These are phyloP conservation scores for Saccostrea glomerata DNA, from an alignment of 1,140 invertebrate species.

Conservation along the genomic window DNA sequence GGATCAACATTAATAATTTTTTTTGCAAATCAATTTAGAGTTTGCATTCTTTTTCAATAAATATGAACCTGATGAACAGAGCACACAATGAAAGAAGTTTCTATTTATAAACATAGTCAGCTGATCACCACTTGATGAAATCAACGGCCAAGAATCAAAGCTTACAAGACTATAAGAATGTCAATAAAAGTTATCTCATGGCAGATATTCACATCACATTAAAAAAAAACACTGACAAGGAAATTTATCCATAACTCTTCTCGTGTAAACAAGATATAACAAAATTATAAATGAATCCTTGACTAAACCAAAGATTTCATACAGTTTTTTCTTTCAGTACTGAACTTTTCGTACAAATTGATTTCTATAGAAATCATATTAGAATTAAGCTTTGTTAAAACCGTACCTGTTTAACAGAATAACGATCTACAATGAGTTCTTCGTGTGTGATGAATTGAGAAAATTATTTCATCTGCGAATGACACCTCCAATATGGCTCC, in stretches of 20 bases:
- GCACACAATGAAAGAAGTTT: background rate
- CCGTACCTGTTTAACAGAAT: background rate
- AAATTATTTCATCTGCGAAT: conserved; percentile 19
- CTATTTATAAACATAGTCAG: conserved; percentile 24
- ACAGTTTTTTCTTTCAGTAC: background rate
- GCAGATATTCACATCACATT: too few species aligned
- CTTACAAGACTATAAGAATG: background rate
- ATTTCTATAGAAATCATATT: background rate
- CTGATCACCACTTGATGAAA: conserved; percentile 18
- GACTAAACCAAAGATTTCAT: background rate
- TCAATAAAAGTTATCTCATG: background rate
- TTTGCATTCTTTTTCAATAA: too few species aligned
- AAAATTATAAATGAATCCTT: background rate
- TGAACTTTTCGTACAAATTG: background rate
- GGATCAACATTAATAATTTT: too few species aligned
- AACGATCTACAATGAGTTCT: background rate
- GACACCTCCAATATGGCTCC: conserved; percentile 66
- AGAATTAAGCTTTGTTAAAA: background rate
- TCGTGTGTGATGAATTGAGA: background rate
- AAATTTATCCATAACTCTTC: background rate
- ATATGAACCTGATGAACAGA: too few species aligned
- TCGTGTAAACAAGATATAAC: conserved; percentile 2
- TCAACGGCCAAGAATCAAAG: background rate
- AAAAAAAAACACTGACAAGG: background rate
- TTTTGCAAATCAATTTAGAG: too few species aligned